Evolutionary conservation across 2,113 vertebrate genomes (phyloP).

Genomic region (Circaetus gallicus): DNA sequence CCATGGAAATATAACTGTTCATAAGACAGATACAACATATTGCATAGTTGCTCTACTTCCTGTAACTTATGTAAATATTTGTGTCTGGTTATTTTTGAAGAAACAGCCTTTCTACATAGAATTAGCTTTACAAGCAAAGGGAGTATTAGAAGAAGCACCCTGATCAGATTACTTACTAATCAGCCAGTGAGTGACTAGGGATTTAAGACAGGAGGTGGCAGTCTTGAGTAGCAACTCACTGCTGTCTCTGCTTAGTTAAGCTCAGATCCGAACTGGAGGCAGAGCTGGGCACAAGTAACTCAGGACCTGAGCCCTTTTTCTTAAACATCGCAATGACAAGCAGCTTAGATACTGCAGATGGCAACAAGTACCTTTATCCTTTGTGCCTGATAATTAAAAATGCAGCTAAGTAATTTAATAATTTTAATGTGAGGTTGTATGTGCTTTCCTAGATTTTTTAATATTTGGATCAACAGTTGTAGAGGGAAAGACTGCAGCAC

Average conservation of each 20-base stretch:
- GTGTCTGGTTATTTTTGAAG: background rate
- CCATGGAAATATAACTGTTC: slow-evolving; percentile 38
- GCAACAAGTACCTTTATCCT: background rate
- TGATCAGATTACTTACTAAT: background rate
- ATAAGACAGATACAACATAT: background rate
- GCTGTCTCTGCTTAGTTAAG: background rate
- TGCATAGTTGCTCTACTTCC: background rate
- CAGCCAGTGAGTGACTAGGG: background rate
- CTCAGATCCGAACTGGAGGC: background rate
- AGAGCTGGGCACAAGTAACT: background rate
- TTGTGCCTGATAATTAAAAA: background rate
- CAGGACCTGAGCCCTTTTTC: background rate
- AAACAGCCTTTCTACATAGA: background rate
- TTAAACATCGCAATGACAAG: background rate
- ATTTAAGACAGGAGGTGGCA: slow-evolving; percentile 52
- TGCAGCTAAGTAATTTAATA: background rate
- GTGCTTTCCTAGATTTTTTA: background rate
- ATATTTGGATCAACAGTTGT: background rate
- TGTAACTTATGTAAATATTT: background rate
- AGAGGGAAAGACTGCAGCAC: background rate
- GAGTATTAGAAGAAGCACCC: background rate
- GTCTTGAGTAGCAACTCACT: background rate
- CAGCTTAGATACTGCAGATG: background rate
- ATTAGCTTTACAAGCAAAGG: background rate
- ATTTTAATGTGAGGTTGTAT: background rate